Percentiles rank a stretch among this genome's conserved stretches.
Conservation (phyloP, 1,140 invertebrate genomes). For the Brachystomella parvula region DNA sequence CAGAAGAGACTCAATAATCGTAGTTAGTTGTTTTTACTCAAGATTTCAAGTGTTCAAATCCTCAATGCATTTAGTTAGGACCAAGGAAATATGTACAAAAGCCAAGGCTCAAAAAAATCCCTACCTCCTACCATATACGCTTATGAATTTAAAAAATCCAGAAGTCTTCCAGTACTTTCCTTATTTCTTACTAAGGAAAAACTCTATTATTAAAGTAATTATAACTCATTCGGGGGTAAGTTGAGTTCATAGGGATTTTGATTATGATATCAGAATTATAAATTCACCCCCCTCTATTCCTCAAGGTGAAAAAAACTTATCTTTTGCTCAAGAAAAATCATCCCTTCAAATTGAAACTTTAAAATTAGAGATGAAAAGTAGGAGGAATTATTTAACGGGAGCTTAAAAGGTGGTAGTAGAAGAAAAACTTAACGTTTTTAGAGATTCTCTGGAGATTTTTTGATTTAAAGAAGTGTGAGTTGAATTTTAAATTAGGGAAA, state of each 20-base stretch:
- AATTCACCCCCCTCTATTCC: no score
- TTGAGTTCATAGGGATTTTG: no score
- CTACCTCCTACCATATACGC: not conserved
- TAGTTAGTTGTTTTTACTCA: not conserved
- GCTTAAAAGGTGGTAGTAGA: not conserved
- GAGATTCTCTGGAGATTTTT: not conserved
- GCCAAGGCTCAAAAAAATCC: not conserved
- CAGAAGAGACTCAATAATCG: not conserved
- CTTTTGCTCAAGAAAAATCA: not conserved
- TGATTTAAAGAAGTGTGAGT: not conserved
- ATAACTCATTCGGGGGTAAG: not conserved
- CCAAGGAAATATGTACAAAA: not conserved
- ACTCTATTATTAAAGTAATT: not conserved
- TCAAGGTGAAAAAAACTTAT: not conserved
- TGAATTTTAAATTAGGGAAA: slow-evolving; percentile 4
- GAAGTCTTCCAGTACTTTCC: no score
- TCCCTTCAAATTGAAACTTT: not conserved
- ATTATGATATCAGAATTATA: not conserved
- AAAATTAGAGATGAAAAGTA: not conserved
- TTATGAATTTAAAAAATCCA: not conserved
- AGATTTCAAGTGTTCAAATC: not conserved
- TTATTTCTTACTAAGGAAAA: not conserved
- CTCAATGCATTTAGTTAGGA: not conserved
- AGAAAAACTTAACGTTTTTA: not conserved
- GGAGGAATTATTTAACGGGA: not conserved